Evolutionary conservation across 2,113 vertebrate genomes (phyloP).

Genomic region (Erpornis zantholeuca): DNA sequence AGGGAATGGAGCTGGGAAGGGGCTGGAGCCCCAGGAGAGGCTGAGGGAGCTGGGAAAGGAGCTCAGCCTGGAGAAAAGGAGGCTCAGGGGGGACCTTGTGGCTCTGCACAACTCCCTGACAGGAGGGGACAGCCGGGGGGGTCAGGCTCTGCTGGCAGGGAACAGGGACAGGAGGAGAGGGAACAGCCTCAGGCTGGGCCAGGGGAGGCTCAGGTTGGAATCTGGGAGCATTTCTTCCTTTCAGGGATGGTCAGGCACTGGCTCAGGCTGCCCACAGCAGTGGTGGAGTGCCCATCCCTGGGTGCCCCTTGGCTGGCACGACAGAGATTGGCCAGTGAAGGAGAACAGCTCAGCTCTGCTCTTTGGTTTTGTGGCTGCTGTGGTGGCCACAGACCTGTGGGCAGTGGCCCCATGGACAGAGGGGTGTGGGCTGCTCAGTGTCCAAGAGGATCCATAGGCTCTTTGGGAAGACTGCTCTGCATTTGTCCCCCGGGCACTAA

Average conservation of each 20-base stretch:
- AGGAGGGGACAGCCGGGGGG: neutral
- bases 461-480: neutral
- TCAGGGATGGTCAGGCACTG: too few relatives aligned
- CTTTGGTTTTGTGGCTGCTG: neutral
- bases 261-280: neutral
- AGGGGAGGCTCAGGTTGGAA: accelerated
- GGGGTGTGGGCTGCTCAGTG: accelerated
- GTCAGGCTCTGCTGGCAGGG: neutral
- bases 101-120: neutral
- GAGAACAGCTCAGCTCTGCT: neutral
- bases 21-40: neutral
- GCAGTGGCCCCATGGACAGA: neutral
- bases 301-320: neutral
- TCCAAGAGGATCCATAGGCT: neutral
- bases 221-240: accelerated
- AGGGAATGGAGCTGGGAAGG: neutral
- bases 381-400: neutral
- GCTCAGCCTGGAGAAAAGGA: neutral
- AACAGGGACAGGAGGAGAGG: neutral
- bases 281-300: neutral
- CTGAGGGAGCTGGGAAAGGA: neutral
- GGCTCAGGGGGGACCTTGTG: neutral
- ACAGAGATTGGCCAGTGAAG: neutral
- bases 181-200: neutral
- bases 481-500: neutral